Base-by-base conservation (phyloP, 2,888 invertebrate species). In the Polydrusus tereticollis region DNA sequence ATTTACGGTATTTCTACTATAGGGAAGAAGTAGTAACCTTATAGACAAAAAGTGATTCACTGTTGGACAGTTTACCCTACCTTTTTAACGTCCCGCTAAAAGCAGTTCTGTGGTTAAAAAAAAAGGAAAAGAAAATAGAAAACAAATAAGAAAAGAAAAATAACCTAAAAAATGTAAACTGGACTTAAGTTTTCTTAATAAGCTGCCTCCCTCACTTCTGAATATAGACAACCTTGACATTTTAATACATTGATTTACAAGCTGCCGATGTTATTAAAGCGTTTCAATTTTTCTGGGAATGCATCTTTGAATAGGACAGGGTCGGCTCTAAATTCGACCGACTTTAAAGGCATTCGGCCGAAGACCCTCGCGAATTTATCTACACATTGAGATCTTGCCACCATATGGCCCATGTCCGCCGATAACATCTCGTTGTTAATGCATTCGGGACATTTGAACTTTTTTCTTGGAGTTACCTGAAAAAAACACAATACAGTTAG, bases 401-500 rank as follows among this genome's bases (percentile, higher is more conserved):
- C 90, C 97, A 98, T 97, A 84, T 98, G 98, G 29, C 93, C 92
- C 33, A 94, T 89, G 86, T 97, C 97, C 0, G 96, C 95, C 0
- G 97, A 97, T 6, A 98, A 85, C 95, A 96, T 97, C 86, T 97
- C 97, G 0, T 93, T 96, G 85, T 95, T 96, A 2, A 92, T 93
- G 85, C 98, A 98, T 83, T 97, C 95, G 0, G 97, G 97, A 82
- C 98, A 98, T 84, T 97, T 97, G 87, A 98, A 98, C 84, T 98
- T 98, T 83, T 98, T 98, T 3, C 97, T 89, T 0, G 98, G 97
- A 0, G 97, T 94, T 29, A 98, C 96, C 93, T 93, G 85, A 14
- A 50, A 82, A 80, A 50, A 18, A 20, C 4, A 4, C 1, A n/a
- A 38, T n/a, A 26, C 3, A 26, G n/a, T n/a, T n/a, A n/a, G n/a